phyloP scores from a whole-genome alignment of 2,797 vertebrate species.

The Anguilla obscura region DNA sequence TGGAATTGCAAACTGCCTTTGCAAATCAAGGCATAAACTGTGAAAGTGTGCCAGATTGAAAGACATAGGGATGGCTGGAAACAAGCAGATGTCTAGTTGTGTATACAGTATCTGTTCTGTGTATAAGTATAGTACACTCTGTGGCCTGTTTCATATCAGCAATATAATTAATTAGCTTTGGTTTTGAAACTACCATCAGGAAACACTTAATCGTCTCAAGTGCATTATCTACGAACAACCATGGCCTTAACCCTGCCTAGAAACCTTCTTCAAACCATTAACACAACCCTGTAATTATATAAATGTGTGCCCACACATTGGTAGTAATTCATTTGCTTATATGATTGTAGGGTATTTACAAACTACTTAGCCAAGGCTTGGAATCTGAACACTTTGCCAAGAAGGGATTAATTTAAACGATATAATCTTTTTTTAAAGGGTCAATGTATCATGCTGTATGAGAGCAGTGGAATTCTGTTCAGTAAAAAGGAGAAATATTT shows the following conservation, averaged over 20 bases:
- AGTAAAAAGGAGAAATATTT: background rate
- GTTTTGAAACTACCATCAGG: background rate
- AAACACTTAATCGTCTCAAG: background rate
- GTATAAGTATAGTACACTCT: background rate
- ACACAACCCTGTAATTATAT: background rate
- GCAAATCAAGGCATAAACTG: background rate
- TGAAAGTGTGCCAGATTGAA: slow-evolving; percentile 6
- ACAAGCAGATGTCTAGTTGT: slow-evolving; percentile 10
- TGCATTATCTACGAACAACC: background rate
- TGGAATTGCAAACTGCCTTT: slow-evolving; percentile 3
- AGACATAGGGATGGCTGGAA: background rate
- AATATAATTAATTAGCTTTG: background rate
- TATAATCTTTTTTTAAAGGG: background rate
- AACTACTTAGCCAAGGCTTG: background rate
- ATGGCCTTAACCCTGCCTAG: background rate
- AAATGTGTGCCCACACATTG: background rate
- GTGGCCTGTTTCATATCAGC: background rate
- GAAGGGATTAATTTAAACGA: background rate
- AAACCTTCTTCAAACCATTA: background rate
- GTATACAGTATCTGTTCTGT: slow-evolving; percentile 1
- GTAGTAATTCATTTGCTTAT: background rate
- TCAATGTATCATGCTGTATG: background rate
- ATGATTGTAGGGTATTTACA: background rate
- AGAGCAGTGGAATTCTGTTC: background rate
- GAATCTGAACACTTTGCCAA: background rate